These are phyloP conservation scores for Falco punctatus DNA, from an alignment of 2,113 vertebrate genomes.

Conservation along the genomic window DNA sequence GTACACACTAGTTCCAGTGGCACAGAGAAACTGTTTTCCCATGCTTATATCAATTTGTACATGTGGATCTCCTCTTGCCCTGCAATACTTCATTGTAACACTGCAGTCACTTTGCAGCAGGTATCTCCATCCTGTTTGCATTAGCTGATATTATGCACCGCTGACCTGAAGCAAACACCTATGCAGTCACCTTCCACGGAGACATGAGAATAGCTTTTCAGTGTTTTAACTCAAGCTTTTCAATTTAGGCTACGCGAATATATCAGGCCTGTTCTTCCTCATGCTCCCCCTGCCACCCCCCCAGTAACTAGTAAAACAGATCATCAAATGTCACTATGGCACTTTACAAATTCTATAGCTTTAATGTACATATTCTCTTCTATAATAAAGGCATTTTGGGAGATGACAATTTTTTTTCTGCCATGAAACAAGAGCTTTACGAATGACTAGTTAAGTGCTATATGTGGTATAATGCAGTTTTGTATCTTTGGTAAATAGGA, in stretches of 20 bases:
- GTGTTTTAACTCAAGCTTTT: neutral
- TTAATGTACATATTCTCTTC: neutral
- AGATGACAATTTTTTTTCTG: neutral
- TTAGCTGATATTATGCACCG: neutral
- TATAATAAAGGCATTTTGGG: neutral
- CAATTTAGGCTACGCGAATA: neutral
- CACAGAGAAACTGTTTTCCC: neutral
- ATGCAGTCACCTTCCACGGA: neutral
- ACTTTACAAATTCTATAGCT: neutral
- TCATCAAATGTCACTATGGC: neutral
- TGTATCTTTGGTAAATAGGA: neutral
- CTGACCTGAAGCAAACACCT: neutral
- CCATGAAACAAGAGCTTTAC: neutral
- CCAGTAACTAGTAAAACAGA: neutral
- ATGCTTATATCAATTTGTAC: neutral
- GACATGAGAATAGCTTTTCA: neutral
- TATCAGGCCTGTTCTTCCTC: neutral
- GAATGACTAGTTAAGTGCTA: neutral
- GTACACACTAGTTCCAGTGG: neutral
- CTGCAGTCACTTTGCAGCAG: neutral
- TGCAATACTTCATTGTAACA: neutral
- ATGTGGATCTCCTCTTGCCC: neutral
- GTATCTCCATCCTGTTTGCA: neutral
- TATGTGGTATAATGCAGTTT: neutral
- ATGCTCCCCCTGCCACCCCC: neutral